Percentiles rank a stretch among this genome's conserved stretches.
phyloP scores from a whole-genome alignment of 2,888 invertebrate genomes.

The Eristalis tenax region DNA sequence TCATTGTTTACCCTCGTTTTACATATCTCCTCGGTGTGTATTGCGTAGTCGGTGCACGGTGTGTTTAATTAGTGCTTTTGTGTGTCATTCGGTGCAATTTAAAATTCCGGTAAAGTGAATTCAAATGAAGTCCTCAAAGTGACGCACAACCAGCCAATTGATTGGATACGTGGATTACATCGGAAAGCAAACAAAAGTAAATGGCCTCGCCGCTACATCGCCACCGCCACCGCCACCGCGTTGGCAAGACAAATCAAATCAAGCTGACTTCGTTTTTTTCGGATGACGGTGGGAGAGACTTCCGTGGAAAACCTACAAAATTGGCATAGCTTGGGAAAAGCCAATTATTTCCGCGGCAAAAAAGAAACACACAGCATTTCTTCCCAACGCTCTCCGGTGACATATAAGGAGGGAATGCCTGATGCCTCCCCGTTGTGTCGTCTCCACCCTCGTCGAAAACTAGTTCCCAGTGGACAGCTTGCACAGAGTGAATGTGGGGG shows the following conservation, averaged over 20 bases:
- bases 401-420: constrained; percentile 14
- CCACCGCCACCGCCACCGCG: no score
- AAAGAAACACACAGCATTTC: not conserved
- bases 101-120: constrained; percentile 43
- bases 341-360: constrained; percentile 20
- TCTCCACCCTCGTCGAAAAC: not conserved
- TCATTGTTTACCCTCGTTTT: constrained; percentile 5
- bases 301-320: not conserved
- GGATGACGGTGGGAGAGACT: no score
- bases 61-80: not conserved
- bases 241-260: no score
- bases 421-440: not conserved
- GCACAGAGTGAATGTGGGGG: not conserved
- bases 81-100: constrained; percentile 47
- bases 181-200: constrained; percentile 20
- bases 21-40: not conserved
- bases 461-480: not conserved
- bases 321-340: not conserved
- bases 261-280: not conserved
- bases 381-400: not conserved
- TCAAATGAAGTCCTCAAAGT: constrained; percentile 15
- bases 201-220: not conserved
- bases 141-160: constrained; percentile 29
- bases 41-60: not conserved
- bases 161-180: constrained; percentile 59